phyloP scores from a whole-genome alignment of 2,113 vertebrate genomes.

The Hydrolagus affinis region DNA sequence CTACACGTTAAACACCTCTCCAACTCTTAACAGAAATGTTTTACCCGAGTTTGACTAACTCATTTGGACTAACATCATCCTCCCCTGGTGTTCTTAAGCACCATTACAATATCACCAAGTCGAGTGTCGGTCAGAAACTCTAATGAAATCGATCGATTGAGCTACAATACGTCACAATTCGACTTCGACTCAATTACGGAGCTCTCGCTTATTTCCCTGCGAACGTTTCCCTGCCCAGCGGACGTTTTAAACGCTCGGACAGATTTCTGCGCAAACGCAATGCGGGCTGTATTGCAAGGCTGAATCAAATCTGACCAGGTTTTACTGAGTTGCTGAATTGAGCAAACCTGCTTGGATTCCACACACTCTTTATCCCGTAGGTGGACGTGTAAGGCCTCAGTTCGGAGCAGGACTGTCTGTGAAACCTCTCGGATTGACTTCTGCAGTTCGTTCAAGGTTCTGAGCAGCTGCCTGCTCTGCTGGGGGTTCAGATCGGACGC shows the following conservation, averaged over 20 bases:
- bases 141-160: too few species aligned
- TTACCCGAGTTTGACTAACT: background rate
- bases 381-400: constrained; percentile 54
- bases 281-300: background rate
- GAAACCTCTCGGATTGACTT: constrained; percentile 63
- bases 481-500: constrained; percentile 72
- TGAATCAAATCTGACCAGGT: too few species aligned
- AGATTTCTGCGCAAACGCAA: background rate
- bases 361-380: constrained; percentile 53
- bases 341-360: constrained; percentile 49
- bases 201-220: too few species aligned
- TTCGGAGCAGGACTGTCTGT: constrained; percentile 51
- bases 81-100: background rate
- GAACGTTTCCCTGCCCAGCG: background rate
- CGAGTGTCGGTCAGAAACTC: too few species aligned
- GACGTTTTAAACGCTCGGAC: background rate
- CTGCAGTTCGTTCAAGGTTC: constrained; percentile 75
- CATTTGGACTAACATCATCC: background rate
- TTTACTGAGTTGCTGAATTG: constrained; percentile 37
- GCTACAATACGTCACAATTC: too few species aligned
- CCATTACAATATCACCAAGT: background rate
- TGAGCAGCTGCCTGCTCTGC: constrained; percentile 72
- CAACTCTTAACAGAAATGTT: background rate
- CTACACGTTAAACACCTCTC: background rate
- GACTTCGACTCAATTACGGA: too few species aligned